Evolutionary conservation across 1,140 invertebrate genomes (phyloP).

Genomic region (Drosophila mojavensis): DNA sequence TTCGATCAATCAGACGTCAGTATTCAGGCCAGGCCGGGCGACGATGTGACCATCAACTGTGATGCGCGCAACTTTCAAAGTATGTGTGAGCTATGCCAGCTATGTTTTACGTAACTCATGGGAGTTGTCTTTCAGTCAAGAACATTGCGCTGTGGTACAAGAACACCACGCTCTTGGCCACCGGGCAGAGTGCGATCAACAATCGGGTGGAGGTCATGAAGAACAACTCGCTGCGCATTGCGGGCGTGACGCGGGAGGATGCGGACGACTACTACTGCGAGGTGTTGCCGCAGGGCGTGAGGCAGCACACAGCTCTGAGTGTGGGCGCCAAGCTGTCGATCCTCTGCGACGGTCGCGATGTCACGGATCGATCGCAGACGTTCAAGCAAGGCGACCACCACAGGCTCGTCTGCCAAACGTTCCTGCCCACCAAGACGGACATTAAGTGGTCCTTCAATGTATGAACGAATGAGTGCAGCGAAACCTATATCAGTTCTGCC

Average conservation of each 20-base stretch:
- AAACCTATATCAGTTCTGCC: neutral
- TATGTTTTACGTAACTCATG: neutral
- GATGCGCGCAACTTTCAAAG: constrained; percentile 68
- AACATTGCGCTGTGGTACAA: constrained; percentile 80
- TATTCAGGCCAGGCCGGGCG: constrained; percentile 55
- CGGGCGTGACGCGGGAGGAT: constrained; percentile 56
- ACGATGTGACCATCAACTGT: constrained; percentile 69
- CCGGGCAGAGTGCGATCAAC: constrained; percentile 49
- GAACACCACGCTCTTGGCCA: constrained; percentile 51
- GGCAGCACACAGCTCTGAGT: constrained; percentile 55
- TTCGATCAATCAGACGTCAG: constrained; percentile 59
- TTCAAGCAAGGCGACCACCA: constrained; percentile 77
- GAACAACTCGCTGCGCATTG: constrained; percentile 70
- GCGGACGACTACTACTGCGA: constrained; percentile 73
- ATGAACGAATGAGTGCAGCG: constrained; percentile 4
- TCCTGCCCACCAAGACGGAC: constrained; percentile 36
- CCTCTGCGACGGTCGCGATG: constrained; percentile 75
- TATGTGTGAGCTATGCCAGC: constrained; percentile 27
- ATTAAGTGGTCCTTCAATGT: constrained; percentile 82
- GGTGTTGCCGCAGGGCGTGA: constrained; percentile 65
- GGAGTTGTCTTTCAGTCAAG: constrained; percentile 34
- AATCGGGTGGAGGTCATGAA: constrained; percentile 56
- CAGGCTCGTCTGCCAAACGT: constrained; percentile 68
- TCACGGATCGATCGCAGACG: constrained; percentile 74
- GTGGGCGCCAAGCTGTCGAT: constrained; percentile 64